Conservation (phyloP, 1,140 invertebrate genomes). For the Limonius californicus region DNA sequence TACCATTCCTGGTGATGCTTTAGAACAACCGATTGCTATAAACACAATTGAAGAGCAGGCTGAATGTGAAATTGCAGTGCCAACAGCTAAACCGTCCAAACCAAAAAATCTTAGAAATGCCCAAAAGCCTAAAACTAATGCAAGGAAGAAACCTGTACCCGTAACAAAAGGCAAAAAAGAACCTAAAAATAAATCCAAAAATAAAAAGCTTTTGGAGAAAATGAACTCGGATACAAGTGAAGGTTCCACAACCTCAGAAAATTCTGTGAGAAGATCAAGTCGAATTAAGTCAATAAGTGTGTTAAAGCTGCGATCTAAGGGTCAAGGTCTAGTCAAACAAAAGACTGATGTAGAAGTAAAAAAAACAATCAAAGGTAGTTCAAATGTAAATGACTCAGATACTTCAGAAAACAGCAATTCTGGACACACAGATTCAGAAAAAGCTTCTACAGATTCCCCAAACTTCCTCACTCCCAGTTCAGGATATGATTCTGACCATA, state of each 20-base stretch:
- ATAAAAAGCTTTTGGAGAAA: constrained; percentile 2
- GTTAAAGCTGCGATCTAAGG: constrained; percentile 30
- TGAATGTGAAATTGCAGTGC: constrained; percentile 8
- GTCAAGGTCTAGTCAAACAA: constrained; percentile 43
- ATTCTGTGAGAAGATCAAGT: constrained; percentile 53
- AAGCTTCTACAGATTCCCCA: constrained; percentile 24
- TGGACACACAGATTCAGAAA: constrained; percentile 31
- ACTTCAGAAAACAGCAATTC: constrained; percentile 48
- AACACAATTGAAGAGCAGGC: constrained; percentile 13
- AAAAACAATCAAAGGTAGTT: constrained; percentile 26
- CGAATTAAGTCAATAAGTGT: constrained; percentile 54
- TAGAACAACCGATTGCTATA: constrained; percentile 18
- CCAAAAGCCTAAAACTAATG: background rate
- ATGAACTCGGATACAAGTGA: constrained; percentile 6
- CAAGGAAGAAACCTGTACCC: constrained; percentile 3
- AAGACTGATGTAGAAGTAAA: constrained; percentile 53
- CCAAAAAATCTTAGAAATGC: background rate
- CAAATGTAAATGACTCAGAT: constrained; percentile 38
- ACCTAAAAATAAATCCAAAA: constrained; percentile 16
- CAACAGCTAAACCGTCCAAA: constrained; percentile 4
- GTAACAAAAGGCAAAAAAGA: constrained; percentile 10
- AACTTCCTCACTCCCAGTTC: constrained; percentile 47
- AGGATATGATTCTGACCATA: constrained; percentile 49
- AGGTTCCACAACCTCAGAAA: constrained; percentile 12
- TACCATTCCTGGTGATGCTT: constrained; percentile 1